A percentile compares a stretch with the other conserved stretches of the same genome.
Evolutionary conservation across 2,113 vertebrate genomes (phyloP).

Genomic region (Phaethon lepturus): DNA sequence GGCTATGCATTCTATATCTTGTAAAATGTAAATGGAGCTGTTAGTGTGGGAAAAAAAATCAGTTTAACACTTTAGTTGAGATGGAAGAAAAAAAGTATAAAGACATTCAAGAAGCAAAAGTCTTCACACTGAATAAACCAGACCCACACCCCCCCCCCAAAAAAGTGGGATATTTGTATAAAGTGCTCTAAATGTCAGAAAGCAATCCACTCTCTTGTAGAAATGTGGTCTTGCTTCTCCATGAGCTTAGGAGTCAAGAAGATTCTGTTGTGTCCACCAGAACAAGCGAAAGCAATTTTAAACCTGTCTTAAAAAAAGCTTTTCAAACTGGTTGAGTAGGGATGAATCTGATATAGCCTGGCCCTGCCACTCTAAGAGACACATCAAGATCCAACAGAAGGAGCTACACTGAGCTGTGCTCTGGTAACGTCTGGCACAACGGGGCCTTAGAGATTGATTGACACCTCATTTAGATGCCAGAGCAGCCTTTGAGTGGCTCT

Average conservation of each 20-base stretch:
- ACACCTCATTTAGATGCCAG: too few species aligned
- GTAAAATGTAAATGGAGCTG: constrained; percentile 5
- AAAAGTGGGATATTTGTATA: background rate
- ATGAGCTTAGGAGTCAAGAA: background rate
- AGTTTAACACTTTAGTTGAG: background rate
- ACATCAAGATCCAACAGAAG: too few species aligned
- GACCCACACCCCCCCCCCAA: background rate
- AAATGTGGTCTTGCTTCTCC: background rate
- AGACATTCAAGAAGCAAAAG: background rate
- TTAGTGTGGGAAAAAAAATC: background rate
- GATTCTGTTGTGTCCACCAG: background rate
- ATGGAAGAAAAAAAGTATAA: background rate
- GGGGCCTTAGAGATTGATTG: fast-evolving
- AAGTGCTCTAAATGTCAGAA: background rate
- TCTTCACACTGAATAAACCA: background rate
- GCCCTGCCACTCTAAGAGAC: background rate
- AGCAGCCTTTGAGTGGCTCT: background rate
- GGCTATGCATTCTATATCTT: background rate
- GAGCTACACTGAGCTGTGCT: fast-evolving
- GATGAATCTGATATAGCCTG: background rate
- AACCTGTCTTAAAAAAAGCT: background rate
- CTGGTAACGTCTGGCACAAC: fast-evolving
- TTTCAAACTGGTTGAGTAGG: background rate
- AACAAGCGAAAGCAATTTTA: background rate
- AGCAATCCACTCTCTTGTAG: background rate